phyloP scores from a whole-genome alignment of 2,113 vertebrate genomes.

The Cepphus grylle region DNA sequence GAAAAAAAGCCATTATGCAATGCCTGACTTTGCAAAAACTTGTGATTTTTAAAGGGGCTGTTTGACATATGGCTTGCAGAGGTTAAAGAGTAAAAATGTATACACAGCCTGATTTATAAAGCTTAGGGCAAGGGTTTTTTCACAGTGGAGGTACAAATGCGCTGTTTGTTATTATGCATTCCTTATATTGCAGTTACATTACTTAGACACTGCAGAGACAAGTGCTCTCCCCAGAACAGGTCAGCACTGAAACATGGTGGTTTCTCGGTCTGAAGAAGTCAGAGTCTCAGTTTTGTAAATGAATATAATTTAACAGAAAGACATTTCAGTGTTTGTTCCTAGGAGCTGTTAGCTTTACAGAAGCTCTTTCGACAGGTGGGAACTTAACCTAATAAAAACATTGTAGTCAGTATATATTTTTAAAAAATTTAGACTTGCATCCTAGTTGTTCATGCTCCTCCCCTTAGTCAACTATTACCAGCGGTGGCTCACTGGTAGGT shows the following conservation, averaged over 20 bases:
- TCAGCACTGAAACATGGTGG: neutral
- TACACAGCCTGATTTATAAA: neutral
- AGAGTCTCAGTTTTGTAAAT: neutral
- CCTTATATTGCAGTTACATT: neutral
- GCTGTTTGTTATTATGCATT: neutral
- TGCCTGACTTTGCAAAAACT: constrained; percentile 35
- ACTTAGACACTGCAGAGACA: neutral
- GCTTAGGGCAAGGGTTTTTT: neutral
- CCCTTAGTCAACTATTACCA: neutral
- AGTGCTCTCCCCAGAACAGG: neutral
- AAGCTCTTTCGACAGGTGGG: neutral
- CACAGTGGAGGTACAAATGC: neutral
- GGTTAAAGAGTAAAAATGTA: constrained; percentile 13
- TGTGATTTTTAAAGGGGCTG: neutral
- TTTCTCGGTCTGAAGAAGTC: neutral
- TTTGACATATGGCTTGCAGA: neutral
- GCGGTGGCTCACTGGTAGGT: neutral
- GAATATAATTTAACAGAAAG: neutral
- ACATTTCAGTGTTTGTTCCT: neutral
- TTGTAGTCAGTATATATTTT: neutral
- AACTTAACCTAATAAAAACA: neutral
- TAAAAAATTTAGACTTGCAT: neutral
- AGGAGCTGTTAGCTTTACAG: neutral
- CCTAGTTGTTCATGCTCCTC: neutral
- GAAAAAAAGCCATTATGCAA: neutral